Evolutionary conservation across 2,797 vertebrate species (phyloP).

Genomic region (Phalloptychus januarius): DNA sequence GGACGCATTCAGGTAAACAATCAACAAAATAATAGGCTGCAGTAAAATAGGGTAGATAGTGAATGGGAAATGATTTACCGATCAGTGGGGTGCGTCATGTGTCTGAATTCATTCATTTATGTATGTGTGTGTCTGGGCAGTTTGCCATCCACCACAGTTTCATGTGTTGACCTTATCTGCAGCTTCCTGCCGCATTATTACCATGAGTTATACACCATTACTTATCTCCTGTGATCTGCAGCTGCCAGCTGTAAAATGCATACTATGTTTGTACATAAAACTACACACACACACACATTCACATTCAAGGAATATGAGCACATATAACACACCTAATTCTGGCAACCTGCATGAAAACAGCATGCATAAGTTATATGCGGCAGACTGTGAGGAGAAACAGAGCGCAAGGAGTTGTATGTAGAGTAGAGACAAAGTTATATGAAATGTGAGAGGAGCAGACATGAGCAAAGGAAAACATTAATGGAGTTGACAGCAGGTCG

Average conservation of each 20-base stretch:
- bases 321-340: constrained; percentile 35
- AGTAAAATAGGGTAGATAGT: constrained; percentile 31
- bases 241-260: constrained; percentile 36
- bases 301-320: constrained; percentile 6
- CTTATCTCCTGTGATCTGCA: constrained; percentile 56
- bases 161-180: constrained; percentile 68
- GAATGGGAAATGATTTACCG: constrained; percentile 39
- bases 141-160: constrained; percentile 49
- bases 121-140: constrained; percentile 24
- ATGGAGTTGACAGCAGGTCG: constrained; percentile 3
- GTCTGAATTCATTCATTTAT: constrained; percentile 43
- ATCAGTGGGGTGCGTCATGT: constrained; percentile 48
- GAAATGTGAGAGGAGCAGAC: constrained; percentile 5
- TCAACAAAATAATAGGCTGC: constrained; percentile 37
- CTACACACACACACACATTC: not conserved
- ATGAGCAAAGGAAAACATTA: not conserved
- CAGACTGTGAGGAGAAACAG: constrained; percentile 45
- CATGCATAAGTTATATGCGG: constrained; percentile 60
- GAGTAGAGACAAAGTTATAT: constrained; percentile 19
- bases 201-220: constrained; percentile 72
- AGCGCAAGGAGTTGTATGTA: constrained; percentile 10
- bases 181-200: constrained; percentile 74
- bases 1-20: constrained; percentile 12
- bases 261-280: not conserved
- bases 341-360: constrained; percentile 45